Conservation (phyloP, 1,140 invertebrate genomes). For the Neotoxoptera formosana region DNA sequence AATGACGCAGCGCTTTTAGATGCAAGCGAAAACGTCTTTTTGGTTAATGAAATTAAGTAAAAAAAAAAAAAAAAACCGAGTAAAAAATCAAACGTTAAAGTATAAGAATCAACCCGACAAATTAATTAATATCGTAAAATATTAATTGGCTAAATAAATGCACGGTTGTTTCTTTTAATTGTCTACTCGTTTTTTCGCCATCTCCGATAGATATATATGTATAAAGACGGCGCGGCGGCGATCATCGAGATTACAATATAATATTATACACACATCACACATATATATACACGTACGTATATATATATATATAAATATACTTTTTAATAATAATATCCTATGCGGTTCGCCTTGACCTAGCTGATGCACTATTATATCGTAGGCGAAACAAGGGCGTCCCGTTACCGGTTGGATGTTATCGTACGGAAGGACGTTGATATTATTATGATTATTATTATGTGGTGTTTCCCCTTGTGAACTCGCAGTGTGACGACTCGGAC, state of each 20-base stretch:
- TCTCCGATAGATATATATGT: background rate
- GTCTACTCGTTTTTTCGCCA: background rate
- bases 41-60: background rate
- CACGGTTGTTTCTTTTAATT: conserved; percentile 36
- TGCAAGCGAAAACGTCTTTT: background rate
- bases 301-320: background rate
- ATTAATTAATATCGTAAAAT: background rate
- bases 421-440: conserved; percentile 39
- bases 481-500: background rate
- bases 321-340: conserved; percentile 7
- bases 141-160: background rate
- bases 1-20: conserved; percentile 31
- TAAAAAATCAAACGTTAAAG: background rate
- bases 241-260: conserved; percentile 28
- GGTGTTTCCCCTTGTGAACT: background rate
- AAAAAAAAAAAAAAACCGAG: background rate
- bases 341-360: conserved; percentile 56
- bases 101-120: background rate
- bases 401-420: conserved; percentile 47
- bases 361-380: conserved; percentile 35
- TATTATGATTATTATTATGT: background rate
- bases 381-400: conserved; percentile 53
- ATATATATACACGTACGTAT: background rate
- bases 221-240: conserved; percentile 16
- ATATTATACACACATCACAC: background rate